Evolutionary conservation across 2,888 invertebrate species (phyloP).

Genomic region (Leucoma salicis): DNA sequence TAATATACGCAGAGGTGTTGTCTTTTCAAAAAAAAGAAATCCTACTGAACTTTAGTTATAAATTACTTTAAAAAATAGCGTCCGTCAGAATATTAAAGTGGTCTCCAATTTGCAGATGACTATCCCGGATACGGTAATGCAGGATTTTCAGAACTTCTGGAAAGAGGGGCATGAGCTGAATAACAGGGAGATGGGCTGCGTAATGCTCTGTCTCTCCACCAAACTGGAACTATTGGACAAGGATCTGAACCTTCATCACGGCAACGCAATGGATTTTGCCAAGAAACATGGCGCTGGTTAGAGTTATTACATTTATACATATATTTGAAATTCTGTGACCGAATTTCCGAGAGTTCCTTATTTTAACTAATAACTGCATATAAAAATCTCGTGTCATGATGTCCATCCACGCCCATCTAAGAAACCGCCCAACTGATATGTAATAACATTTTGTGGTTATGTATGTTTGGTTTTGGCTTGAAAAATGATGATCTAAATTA

Average conservation of each 20-base stretch:
- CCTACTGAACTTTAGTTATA: too few relatives aligned
- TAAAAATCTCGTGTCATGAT: too few relatives aligned
- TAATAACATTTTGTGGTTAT: too few relatives aligned
- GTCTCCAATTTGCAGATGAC: slow-evolving; percentile 34
- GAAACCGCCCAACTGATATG: too few relatives aligned
- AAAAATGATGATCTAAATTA: too few relatives aligned
- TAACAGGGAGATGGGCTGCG: slow-evolving; percentile 53
- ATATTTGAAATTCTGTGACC: background rate
- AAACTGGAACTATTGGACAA: slow-evolving; percentile 58
- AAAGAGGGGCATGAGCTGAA: slow-evolving; percentile 45
- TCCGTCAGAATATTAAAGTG: too few relatives aligned
- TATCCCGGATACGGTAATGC: slow-evolving; percentile 41
- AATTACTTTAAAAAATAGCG: too few relatives aligned
- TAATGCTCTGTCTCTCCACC: slow-evolving; percentile 55
- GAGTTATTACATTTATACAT: slow-evolving; percentile 8
- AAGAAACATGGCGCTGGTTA: slow-evolving; percentile 62
- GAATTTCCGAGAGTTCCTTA: background rate
- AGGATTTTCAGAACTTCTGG: slow-evolving; percentile 59
- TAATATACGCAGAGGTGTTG: too few relatives aligned
- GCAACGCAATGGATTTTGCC: slow-evolving; percentile 60
- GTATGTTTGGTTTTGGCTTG: too few relatives aligned
- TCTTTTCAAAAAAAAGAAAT: too few relatives aligned
- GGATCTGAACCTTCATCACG: slow-evolving; percentile 59
- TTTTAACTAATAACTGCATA: too few relatives aligned
- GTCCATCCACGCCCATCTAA: too few relatives aligned